phyloP scores from a whole-genome alignment of 1,140 invertebrate species.

The Drosophila athabasca region DNA sequence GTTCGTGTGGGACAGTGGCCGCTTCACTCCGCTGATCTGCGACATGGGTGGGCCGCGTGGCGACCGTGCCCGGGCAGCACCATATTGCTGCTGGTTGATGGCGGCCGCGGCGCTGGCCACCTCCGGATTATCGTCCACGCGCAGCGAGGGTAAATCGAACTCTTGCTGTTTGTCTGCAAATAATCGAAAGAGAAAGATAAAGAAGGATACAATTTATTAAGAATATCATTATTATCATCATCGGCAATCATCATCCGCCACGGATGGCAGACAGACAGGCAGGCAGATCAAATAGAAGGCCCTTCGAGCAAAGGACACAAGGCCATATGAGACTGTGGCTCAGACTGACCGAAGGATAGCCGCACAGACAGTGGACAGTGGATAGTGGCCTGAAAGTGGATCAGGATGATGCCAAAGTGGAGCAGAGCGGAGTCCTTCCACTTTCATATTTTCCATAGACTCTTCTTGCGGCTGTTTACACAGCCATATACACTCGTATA shows the following conservation, averaged over 20 bases:
- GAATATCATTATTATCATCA: too few relatives aligned
- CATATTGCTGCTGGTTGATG: conserved; percentile 44
- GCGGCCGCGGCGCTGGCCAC: conserved; percentile 83
- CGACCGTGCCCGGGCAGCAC: conserved; percentile 64
- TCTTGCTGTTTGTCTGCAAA: conserved; percentile 97
- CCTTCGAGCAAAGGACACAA: too few relatives aligned
- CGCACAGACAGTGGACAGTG: too few relatives aligned
- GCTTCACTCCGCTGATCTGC: conserved; percentile 95
- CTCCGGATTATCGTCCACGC: conserved; percentile 89
- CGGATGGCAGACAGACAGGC: too few relatives aligned
- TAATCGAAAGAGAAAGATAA: neutral
- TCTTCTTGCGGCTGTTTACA: conserved; percentile 45
- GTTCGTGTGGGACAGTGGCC: conserved; percentile 93
- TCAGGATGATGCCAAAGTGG: too few relatives aligned
- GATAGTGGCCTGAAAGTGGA: too few relatives aligned
- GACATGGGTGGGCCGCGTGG: conserved; percentile 90
- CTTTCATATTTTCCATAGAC: conserved; percentile 26
- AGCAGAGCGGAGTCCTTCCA: conserved; percentile 4
- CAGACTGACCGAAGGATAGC: too few relatives aligned
- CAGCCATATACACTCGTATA: conserved; percentile 17
- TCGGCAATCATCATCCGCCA: too few relatives aligned
- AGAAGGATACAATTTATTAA: neutral
- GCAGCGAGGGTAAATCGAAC: conserved; percentile 94
- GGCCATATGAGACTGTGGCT: too few relatives aligned
- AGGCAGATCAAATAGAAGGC: too few relatives aligned